Conservation (phyloP, 2,113 vertebrate genomes). For the Bolborhynchus lineola region DNA sequence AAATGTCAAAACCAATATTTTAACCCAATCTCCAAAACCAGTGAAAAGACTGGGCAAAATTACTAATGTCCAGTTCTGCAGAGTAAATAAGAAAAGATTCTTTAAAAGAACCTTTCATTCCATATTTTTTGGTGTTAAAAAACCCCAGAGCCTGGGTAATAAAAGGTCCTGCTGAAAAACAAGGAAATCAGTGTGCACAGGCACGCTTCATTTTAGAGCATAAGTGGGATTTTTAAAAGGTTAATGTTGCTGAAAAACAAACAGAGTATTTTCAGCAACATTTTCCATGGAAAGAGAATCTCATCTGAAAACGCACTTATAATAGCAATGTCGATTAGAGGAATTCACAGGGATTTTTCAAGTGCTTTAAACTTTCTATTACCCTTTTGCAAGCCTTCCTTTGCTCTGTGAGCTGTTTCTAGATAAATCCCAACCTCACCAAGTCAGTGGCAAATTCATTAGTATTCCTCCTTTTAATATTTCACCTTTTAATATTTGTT, state of each 20-base stretch:
- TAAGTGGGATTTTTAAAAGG: not conserved
- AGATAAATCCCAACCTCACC: not conserved
- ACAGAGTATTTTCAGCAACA: not conserved
- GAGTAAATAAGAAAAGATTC: not conserved
- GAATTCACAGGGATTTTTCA: not conserved
- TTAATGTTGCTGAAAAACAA: constrained; percentile 1
- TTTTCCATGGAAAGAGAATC: not conserved
- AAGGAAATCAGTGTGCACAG: not conserved
- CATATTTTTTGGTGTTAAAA: not conserved
- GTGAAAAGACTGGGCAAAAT: not conserved
- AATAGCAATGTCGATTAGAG: not conserved
- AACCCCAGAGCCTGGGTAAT: not conserved
- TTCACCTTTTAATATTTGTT: not conserved
- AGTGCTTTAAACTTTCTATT: not conserved
- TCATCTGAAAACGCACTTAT: not conserved
- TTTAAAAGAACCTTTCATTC: constrained; percentile 28
- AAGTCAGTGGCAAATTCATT: not conserved
- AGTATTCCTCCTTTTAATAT: not conserved
- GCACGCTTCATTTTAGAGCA: not conserved
- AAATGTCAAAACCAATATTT: constrained; percentile 46
- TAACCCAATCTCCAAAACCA: constrained; percentile 5
- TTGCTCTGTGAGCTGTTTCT: not conserved
- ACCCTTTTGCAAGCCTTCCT: not conserved
- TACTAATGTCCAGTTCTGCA: not conserved
- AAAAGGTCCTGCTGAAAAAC: not conserved